Percentiles rank a stretch among this genome's conserved stretches.
These are phyloP conservation scores for Neotragus moschatus DNA, from an alignment of 2,113 vertebrate species.

Conservation along the genomic window DNA sequence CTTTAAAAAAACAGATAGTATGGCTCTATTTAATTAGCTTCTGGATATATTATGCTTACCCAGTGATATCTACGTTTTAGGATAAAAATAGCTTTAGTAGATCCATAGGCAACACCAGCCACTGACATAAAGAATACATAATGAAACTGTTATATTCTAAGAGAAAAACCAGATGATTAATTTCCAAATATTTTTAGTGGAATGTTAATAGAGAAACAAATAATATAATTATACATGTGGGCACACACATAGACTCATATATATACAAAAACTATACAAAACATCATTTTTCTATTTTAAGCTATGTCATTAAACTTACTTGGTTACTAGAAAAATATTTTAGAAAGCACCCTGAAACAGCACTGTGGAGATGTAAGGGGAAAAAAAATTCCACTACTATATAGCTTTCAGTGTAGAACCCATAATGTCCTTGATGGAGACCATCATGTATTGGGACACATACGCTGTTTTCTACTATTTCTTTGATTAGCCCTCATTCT, in stretches of 20 bases:
- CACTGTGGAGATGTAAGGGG: background rate
- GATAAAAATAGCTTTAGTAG: constrained; percentile 11
- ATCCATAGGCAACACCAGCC: background rate
- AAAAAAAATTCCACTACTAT: background rate
- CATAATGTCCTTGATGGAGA: constrained; percentile 39
- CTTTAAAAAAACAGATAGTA: background rate
- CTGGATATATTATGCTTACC: background rate
- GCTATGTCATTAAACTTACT: background rate
- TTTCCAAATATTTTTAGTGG: background rate
- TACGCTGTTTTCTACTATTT: constrained; percentile 59
- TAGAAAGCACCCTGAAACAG: constrained; percentile 13
- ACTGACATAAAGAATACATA: background rate
- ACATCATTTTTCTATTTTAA: constrained; percentile 28
- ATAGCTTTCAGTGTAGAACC: background rate
- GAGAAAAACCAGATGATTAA: background rate
- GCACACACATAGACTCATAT: background rate
- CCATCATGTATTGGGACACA: constrained; percentile 59
- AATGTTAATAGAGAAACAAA: constrained; percentile 3
- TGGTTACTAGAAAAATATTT: constrained; percentile 30
- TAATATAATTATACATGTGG: background rate
- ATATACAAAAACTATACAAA: background rate
- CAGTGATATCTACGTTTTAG: background rate
- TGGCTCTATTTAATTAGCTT: background rate
- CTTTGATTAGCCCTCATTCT: constrained; percentile 73
- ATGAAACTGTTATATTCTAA: background rate